Percentiles rank a stretch among this genome's conserved stretches.
Conservation (phyloP, 2,797 vertebrate genomes). For the Gallinago solitaria region DNA sequence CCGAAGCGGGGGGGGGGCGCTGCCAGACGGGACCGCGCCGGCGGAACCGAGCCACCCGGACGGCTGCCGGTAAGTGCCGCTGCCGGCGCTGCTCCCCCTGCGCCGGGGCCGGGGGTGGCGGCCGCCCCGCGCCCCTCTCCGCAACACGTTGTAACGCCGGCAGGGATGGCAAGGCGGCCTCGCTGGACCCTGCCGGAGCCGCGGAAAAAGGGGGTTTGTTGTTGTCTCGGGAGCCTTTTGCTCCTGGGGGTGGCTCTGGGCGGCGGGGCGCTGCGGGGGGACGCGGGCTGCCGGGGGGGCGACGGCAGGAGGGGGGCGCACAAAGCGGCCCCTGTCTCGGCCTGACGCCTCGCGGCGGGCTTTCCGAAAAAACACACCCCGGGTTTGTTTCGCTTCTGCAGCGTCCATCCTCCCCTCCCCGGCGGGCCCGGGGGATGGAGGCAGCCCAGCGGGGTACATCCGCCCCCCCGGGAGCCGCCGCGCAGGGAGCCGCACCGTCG, state of each 20-base stretch:
- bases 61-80: conserved; percentile 71
- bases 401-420: not conserved
- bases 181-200: not conserved
- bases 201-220: not conserved
- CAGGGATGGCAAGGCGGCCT: not conserved
- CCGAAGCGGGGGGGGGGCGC: not conserved
- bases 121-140: not conserved
- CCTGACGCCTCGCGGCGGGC: not conserved
- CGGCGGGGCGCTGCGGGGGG: not conserved
- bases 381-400: not conserved
- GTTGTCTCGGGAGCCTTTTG: not conserved
- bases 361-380: not conserved
- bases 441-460: not conserved
- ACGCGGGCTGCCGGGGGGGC: not conserved
- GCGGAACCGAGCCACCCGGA: conserved; percentile 11
- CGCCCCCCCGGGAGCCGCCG: not conserved
- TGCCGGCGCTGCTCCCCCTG: not conserved
- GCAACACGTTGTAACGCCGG: not conserved
- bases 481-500: not conserved
- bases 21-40: not conserved
- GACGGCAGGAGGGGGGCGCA: not conserved
- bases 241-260: not conserved
- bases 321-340: not conserved
- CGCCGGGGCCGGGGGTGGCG: not conserved
- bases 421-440: not conserved